Conservation (phyloP, 2,113 vertebrate species). For the Phyllostomus hastatus region DNA sequence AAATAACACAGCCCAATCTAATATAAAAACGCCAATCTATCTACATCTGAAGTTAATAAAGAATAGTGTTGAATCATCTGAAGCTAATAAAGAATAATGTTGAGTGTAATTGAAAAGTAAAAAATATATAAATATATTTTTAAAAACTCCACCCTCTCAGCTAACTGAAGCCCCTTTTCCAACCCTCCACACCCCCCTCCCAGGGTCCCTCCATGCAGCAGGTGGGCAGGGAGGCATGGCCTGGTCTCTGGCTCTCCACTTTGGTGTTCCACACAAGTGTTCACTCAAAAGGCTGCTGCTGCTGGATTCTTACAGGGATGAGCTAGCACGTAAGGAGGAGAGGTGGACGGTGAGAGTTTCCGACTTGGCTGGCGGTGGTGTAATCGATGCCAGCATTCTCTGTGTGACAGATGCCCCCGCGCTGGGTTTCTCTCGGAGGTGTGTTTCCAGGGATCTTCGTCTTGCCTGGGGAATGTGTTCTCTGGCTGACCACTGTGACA, state of each 20-base stretch:
- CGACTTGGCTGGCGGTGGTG: not conserved
- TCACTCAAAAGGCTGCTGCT: not conserved
- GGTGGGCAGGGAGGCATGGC: accelerated
- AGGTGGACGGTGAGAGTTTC: not conserved
- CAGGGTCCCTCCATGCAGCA: not conserved
- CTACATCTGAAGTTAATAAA: not conserved
- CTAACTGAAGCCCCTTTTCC: not conserved
- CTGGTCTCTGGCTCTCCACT: not conserved
- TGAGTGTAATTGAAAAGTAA: not conserved
- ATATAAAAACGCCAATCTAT: not conserved
- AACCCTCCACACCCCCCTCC: accelerated
- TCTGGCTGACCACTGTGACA: not conserved
- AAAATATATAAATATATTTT: not conserved
- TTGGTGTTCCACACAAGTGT: not conserved
- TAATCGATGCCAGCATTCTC: not conserved
- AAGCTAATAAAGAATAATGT: not conserved
- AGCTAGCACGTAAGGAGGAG: not conserved
- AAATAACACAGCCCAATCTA: not conserved
- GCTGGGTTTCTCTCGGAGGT: not conserved
- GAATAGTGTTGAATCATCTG: not conserved
- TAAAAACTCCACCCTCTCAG: not conserved
- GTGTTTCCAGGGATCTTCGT: not conserved
- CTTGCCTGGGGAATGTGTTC: not conserved
- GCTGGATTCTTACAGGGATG: not conserved
- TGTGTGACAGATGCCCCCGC: not conserved